These are phyloP conservation scores for Hippocampus guttulatus DNA, from an alignment of 2,113 vertebrate genomes.

Conservation along the genomic window DNA sequence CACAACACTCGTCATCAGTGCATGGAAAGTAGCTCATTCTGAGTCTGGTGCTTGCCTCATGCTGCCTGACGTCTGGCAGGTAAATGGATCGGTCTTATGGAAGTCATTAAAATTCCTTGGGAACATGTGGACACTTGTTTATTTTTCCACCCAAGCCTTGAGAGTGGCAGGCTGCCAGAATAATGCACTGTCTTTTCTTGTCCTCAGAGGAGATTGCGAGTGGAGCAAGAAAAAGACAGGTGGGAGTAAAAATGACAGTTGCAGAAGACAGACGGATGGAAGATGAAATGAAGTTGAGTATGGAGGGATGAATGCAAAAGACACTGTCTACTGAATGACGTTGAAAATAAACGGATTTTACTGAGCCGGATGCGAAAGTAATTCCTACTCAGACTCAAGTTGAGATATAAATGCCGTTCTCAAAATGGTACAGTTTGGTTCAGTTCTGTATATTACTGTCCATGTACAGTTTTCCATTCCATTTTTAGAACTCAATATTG, in stretches of 20 bases:
- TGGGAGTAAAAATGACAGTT: slow-evolving; percentile 13
- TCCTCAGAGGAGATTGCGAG: slow-evolving; percentile 24
- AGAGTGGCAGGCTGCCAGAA: slow-evolving; percentile 54
- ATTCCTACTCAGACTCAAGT: slow-evolving; percentile 37
- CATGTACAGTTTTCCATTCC: not conserved
- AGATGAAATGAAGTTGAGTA: slow-evolving; percentile 8
- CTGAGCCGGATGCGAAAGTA: slow-evolving; percentile 33
- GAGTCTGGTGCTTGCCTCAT: slow-evolving; percentile 26
- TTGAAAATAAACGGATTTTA: slow-evolving; percentile 46
- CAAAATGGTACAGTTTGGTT: not conserved
- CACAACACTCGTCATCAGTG: slow-evolving; percentile 32
- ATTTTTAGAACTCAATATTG: not conserved
- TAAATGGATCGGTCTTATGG: slow-evolving; percentile 66
- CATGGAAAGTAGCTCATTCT: slow-evolving; percentile 22
- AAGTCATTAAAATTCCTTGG: slow-evolving; percentile 82
- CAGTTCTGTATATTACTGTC: not conserved
- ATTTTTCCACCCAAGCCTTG: slow-evolving; percentile 64
- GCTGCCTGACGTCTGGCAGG: slow-evolving; percentile 67
- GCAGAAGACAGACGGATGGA: slow-evolving; percentile 12
- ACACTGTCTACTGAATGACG: slow-evolving; percentile 25
- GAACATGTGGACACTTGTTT: slow-evolving; percentile 72
- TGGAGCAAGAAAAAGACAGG: slow-evolving; percentile 29
- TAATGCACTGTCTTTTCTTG: slow-evolving; percentile 45
- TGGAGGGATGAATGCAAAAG: slow-evolving; percentile 12
- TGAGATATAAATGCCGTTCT: not conserved